Evolutionary conservation across 2,113 vertebrate species (phyloP).

Genomic region (Poeciliopsis turrubarensis): DNA sequence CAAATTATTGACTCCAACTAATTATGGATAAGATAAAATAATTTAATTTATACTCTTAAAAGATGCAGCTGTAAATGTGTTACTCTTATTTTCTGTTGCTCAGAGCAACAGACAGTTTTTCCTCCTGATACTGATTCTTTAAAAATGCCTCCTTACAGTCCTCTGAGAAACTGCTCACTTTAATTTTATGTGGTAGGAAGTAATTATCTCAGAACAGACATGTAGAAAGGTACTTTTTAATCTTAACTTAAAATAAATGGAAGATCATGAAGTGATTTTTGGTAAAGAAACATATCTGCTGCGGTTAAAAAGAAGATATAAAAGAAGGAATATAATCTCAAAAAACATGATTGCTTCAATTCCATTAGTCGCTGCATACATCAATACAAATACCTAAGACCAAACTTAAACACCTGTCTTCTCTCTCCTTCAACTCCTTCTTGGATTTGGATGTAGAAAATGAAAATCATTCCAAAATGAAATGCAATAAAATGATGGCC

Average conservation of each 20-base stretch:
- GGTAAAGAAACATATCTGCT: slow-evolving; percentile 2
- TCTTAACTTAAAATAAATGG: not conserved
- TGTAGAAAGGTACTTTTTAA: not conserved
- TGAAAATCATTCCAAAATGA: slow-evolving; percentile 52
- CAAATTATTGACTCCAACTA: not conserved
- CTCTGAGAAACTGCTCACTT: not conserved
- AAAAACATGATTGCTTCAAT: slow-evolving; percentile 12
- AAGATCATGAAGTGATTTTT: not conserved
- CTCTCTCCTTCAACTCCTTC: slow-evolving; percentile 25
- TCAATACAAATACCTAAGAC: slow-evolving; percentile 34
- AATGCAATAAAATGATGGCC: slow-evolving; percentile 45
- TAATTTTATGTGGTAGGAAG: not conserved
- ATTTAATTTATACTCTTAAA: not conserved
- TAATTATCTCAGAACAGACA: not conserved
- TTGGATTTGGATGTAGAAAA: slow-evolving; percentile 43
- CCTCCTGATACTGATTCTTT: not conserved
- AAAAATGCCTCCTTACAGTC: slow-evolving; percentile 4
- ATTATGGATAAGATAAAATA: not conserved
- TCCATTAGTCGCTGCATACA: slow-evolving; percentile 22
- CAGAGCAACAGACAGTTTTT: not conserved
- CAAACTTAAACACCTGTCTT: slow-evolving; percentile 42
- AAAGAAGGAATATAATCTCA: slow-evolving; percentile 6
- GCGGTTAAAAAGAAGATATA: not conserved
- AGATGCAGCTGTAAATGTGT: not conserved
- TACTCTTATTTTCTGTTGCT: not conserved